Evolutionary conservation across 2,888 invertebrate species (phyloP).

Genomic region (Mimachlamys varia): DNA sequence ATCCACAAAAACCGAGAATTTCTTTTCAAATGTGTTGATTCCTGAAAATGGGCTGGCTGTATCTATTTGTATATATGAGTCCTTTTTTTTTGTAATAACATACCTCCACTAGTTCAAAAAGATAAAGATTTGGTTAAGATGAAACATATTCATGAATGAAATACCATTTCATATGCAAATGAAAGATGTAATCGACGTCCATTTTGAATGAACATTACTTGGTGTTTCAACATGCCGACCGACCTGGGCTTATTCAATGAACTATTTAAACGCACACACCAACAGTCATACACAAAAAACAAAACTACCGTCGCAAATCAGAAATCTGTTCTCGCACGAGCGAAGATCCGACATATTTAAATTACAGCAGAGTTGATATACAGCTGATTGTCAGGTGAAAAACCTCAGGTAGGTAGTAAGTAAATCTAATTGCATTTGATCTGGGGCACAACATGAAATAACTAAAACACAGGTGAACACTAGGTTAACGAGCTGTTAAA

Average conservation of each 20-base stretch:
- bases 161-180: constrained; percentile 34
- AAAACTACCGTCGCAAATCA: constrained; percentile 9
- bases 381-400: not conserved
- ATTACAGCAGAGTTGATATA: not conserved
- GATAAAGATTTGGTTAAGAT: not conserved
- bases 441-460: not conserved
- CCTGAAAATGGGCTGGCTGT: not conserved
- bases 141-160: constrained; percentile 27
- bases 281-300: not conserved
- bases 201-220: not conserved
- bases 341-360: not conserved
- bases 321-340: not conserved
- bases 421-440: constrained; percentile 23
- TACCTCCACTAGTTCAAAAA: not conserved
- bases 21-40: not conserved
- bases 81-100: not conserved
- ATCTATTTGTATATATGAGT: not conserved
- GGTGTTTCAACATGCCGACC: not conserved
- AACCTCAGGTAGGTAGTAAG: not conserved
- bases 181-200: not conserved
- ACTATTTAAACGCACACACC: not conserved
- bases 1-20: not conserved
- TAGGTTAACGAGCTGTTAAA: not conserved
- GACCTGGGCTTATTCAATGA: not conserved
- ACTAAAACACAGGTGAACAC: constrained; percentile 24